Evolutionary conservation across 2,797 vertebrate genomes (phyloP).

Genomic region (Sebastes dallii): DNA sequence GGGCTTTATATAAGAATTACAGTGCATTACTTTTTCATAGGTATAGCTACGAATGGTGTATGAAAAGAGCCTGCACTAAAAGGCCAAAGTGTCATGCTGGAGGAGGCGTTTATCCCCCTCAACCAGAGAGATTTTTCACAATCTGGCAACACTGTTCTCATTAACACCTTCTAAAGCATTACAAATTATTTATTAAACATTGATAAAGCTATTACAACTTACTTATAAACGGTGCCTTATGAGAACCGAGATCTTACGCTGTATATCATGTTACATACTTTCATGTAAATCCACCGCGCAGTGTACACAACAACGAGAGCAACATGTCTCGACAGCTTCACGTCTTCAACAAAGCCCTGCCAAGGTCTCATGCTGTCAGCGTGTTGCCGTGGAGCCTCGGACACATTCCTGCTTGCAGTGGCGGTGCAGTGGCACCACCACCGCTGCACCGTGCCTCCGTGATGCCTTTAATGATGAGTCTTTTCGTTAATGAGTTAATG

Average conservation of each 20-base stretch:
- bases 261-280: not conserved
- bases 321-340: conserved; percentile 23
- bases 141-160: not conserved
- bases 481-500: conserved; percentile 99
- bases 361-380: conserved; percentile 42
- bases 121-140: not conserved
- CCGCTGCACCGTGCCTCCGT: conserved; percentile 62
- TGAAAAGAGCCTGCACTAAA: not conserved
- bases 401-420: conserved; percentile 68
- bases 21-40: too few species aligned
- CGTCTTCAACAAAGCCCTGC: conserved; percentile 30
- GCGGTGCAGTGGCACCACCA: conserved; percentile 44
- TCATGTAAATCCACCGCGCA: not conserved
- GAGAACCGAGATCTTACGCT: not conserved
- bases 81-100: not conserved
- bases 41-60: too few species aligned
- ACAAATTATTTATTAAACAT: not conserved
- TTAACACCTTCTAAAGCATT: not conserved
- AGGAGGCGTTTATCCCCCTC: not conserved
- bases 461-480: conserved; percentile 90
- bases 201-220: not conserved
- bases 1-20: too few species aligned
- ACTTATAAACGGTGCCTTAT: not conserved
- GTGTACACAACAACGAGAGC: not conserved
- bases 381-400: conserved; percentile 7